These are phyloP conservation scores for Sinocyclocheilus anophthalmus DNA, from an alignment of 2,113 vertebrate genomes.

Conservation along the genomic window DNA sequence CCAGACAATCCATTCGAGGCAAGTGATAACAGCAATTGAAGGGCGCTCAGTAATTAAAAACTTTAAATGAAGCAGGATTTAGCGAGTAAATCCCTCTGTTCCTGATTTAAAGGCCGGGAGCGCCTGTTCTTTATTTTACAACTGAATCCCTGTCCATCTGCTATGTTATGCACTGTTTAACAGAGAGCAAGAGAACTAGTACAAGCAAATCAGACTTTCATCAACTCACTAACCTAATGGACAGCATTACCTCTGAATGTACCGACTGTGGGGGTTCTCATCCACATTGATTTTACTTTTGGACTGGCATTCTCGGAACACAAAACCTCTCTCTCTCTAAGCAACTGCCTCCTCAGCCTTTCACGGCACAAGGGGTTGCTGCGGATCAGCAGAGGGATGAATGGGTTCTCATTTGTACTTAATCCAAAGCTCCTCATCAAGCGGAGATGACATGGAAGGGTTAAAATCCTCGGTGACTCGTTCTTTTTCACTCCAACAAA, in stretches of 20 bases:
- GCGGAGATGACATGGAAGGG: constrained; percentile 61
- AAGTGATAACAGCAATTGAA: constrained; percentile 18
- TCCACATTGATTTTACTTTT: constrained; percentile 46
- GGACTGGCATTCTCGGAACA: constrained; percentile 66
- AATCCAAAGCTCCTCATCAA: constrained; percentile 68
- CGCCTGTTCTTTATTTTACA: constrained; percentile 62
- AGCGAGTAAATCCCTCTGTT: constrained; percentile 69
- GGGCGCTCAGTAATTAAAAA: constrained; percentile 60
- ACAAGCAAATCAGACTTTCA: constrained; percentile 26
- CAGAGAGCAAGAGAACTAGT: constrained; percentile 19
- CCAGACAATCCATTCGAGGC: not conserved
- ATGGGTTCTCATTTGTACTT: constrained; percentile 66
- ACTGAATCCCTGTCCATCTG: constrained; percentile 70
- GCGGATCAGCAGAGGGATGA: constrained; percentile 54
- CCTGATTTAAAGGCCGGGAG: constrained; percentile 67
- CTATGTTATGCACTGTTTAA: constrained; percentile 26
- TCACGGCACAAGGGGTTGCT: constrained; percentile 33
- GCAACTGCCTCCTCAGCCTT: constrained; percentile 36
- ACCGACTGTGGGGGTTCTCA: not conserved
- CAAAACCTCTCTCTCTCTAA: constrained; percentile 55
- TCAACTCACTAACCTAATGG: constrained; percentile 16
- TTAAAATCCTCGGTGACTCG: constrained; percentile 58
- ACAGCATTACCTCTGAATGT: not conserved
- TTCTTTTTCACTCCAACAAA: constrained; percentile 25
- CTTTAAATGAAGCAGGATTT: constrained; percentile 69